Evolutionary conservation across 1,140 invertebrate species (phyloP), one percentile per base, ranked within the genome.

Genomic region (Pseudomyrmex gracilis): DNA sequence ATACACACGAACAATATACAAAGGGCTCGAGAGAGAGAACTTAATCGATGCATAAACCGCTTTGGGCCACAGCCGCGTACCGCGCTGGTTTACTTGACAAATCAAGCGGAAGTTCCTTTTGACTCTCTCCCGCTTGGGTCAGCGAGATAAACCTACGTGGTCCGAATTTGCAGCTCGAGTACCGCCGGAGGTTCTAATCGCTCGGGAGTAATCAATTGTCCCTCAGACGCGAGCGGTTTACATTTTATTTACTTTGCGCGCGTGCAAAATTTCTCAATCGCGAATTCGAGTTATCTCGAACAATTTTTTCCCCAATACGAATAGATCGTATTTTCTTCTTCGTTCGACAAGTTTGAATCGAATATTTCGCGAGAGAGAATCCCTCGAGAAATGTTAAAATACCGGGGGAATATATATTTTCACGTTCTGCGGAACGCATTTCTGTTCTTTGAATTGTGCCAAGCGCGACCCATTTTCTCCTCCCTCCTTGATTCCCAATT

Each of bases 101-200:
- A 71, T 63, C 70, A 83, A 83, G 57, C 71, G 73, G 84, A 86
- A 83, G 55, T 86, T 87, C 73, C 78, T 67, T 85, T 86, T 73
- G 63, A 51, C 55, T 34, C 34, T 5, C 34, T 34, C 85, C 60
- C 77, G 76, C 57, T 74, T 10, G 55, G 71, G 71, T 77, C 73
- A 78, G 43, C 53, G 55, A 53, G 12, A 45, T 55, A 22, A 70
- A 57, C n/a, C 43, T 60, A 8, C 8, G 24, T 24, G 77, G 86
- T 87, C 58, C 63, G 64, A 80, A 86, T 86, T 87, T 84, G 70
- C 82, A 87, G 60, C 82, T 78, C 49, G 51, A 20, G 34, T 61
- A 57, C 67, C 73, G 53, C 58, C 73, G 34, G 7, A 5, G 4
- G 34, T 34, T 34, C 73, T 84, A 86, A 86, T 64, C 82, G 71